Base-by-base conservation (phyloP, 2,797 vertebrate species). In the Serranus cabrilla region DNA sequence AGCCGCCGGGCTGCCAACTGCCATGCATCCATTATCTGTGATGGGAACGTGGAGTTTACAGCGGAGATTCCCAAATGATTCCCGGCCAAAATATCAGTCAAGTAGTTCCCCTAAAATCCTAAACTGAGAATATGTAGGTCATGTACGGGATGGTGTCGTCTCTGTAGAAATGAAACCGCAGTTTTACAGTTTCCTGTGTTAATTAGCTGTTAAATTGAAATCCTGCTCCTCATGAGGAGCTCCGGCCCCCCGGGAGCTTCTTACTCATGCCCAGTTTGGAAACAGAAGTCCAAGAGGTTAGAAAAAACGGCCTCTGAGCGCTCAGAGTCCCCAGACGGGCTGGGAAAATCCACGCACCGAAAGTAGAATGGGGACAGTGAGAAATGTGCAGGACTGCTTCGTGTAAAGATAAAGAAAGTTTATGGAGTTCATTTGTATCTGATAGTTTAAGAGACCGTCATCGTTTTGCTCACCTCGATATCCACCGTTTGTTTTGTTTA, bases 271-370 rank as follows among this genome's bases (percentile, higher is more conserved):
- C 23, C 13, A 37, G 25, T 72, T 77, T 61, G 57, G 66, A 77
- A 78, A 63, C 40, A 49, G 70, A 25, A 39, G 55, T 68, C 42
- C 25, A 52, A 64, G 70, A 62, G 62, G 54, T 76, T 27, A 67
- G 12, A 61, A 56, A 65, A 23, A 43, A 1, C 27, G 12, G 12
- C 70, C 56, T 50, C 14, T 27, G 64, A 60, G 51, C 2, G 0
- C 49, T 52, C 17, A 11, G 58, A 78, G 59, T 66, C 68, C 76
- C 74, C 31, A 46, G 56, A 46, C 34, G 25, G 61, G 51, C 75
- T 76, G 76, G 71, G 71, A 76, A 78, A 75, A 69, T 75, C 42
- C 52, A 18, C 9, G 8, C 23, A 62, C 14, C 14, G 65, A 62
- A 4, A 59, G 25, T 11, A 34, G 34, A 54, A 11, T 46, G 37